Evolutionary conservation across 1,140 invertebrate species (phyloP), one percentile per base, ranked within the genome.

Genomic region (Eufriesea mexicana): DNA sequence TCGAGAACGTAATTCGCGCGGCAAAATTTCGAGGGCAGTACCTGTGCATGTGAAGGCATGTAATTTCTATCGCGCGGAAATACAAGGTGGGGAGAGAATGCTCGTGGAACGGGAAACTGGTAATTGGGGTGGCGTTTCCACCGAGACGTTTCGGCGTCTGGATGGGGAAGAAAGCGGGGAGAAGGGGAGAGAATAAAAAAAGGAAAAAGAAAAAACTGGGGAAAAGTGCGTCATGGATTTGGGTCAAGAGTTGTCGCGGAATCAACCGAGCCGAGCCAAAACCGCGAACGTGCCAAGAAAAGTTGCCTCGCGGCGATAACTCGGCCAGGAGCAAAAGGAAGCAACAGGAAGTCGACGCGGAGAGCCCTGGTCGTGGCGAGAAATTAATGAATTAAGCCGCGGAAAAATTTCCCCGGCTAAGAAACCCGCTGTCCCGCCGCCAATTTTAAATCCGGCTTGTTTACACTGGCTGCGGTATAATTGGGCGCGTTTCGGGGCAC

Each of bases 201-300:
- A 8, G 7, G 16, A 2, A 62, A 5, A 62, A 62, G 35, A 62
- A 25, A 47, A 47, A 54, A 16, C 14, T 10, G 42, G 25, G 20
- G 45, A 75, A 67, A 84, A 80, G 86, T 79, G 79, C 83, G 73
- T 85, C 51, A 25, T 70, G 71, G 47, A 87, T 86, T 79, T 76
- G 79, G 76, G 84, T 88, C 87, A 89, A 76, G 72, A 81, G 79
- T 84, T 62, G 87, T 77, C 68, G 72, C 20, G 55, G 82, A 67
- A 80, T 76, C 73, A 83, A 45, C 16, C 66, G 62, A 74, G 66
- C 55, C 76, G 82, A 82, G 79, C 81, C 66, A 80, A 86, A 85
- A 81, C 79, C 81, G 74, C 83, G 77, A 84, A 79, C 84, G 82
- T 87, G 88, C 87, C 87, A 89, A 86, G 88, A 85, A 89, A 89